These are phyloP conservation scores for Lophius americanus DNA, from an alignment of 2,797 vertebrate genomes.

Conservation along the genomic window DNA sequence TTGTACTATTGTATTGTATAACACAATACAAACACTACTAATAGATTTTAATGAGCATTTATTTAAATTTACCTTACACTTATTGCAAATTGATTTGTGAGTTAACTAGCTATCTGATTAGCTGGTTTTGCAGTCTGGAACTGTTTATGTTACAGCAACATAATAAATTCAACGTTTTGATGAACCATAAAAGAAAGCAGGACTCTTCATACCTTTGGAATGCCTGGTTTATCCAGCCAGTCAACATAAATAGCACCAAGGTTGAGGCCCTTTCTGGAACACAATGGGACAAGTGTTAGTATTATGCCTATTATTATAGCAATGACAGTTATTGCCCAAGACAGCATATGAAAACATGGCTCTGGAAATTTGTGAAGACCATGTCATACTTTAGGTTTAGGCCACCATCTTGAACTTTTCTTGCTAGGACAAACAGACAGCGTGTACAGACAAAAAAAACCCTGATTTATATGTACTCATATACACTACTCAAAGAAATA, in stretches of 20 bases:
- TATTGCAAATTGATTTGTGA: not conserved
- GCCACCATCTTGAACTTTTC: conserved; percentile 65
- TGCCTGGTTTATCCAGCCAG: conserved; percentile 93
- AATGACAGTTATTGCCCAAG: conserved; percentile 67
- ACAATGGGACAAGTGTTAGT: conserved; percentile 73
- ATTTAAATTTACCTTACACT: not conserved
- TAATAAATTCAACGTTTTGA: conserved; percentile 3
- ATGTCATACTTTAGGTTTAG: conserved; percentile 37
- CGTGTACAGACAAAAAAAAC: conserved; percentile 52
- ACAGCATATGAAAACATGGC: conserved; percentile 53
- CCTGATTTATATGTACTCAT: conserved; percentile 30
- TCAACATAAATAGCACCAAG: conserved; percentile 86
- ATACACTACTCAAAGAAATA: not conserved
- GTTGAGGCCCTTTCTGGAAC: conserved; percentile 87
- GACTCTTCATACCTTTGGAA: conserved; percentile 87
- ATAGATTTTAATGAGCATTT: no score
- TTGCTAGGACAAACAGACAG: conserved; percentile 41
- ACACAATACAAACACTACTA: no score
- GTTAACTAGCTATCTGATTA: not conserved
- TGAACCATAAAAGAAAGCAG: conserved; percentile 13
- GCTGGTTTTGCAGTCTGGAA: not conserved
- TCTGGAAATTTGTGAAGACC: conserved; percentile 59
- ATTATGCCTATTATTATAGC: conserved; percentile 70
- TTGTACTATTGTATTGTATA: not conserved
- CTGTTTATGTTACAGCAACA: not conserved